Evolutionary conservation across 1,140 invertebrate genomes (phyloP), one percentile per base, ranked within the genome.

Genomic region (Drosophila miranda): DNA sequence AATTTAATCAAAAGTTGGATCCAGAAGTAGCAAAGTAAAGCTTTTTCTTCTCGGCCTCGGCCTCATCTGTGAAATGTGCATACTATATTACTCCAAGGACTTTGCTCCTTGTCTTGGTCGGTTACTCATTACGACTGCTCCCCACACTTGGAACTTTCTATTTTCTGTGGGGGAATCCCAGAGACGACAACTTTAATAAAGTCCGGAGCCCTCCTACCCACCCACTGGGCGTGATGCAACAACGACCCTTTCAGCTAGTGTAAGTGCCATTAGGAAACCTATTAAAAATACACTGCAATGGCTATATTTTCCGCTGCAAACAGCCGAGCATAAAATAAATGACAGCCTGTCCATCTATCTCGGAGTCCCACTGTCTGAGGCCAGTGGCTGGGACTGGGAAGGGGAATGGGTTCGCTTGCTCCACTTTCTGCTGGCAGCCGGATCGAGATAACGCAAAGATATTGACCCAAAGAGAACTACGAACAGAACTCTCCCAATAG

Each of bases 241-340:
- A 76, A 77, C 69, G 70, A 86, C 68, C 77, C 73, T 77, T 75
- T 84, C 77, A 86, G 59, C 63, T 23, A 57, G 66, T 46, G 73
- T 41, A 86, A 86, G 56, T 62, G 61, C 74, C 74, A 86, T 86
- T 87, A 86, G 77, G 63, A 58, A 57, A 58, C 62, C 77, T 81
- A 82, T 86, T 87, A 78, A 74, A 75, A 81, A 87, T 77, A 69
- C 77, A 79, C 59, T 86, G 81, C 80, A 81, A 84, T 80, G 77
- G 61, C 71, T 86, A 76, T 71, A 66, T 86, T 80, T 70, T 38
- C 50, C 50, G 45, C 52, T 48, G 34, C 70, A 60, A 60, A 71
- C 78, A 70, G 67, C 69, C 64, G 69, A 48, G 34, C 81, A 86
- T 81, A 74, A 81, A 75, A 81, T 81, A 81, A 86, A 86, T 86